A percentile compares a stretch with the other conserved stretches of the same genome.
Evolutionary conservation across 2,797 vertebrate genomes (phyloP).

Genomic region (Tinamus major): DNA sequence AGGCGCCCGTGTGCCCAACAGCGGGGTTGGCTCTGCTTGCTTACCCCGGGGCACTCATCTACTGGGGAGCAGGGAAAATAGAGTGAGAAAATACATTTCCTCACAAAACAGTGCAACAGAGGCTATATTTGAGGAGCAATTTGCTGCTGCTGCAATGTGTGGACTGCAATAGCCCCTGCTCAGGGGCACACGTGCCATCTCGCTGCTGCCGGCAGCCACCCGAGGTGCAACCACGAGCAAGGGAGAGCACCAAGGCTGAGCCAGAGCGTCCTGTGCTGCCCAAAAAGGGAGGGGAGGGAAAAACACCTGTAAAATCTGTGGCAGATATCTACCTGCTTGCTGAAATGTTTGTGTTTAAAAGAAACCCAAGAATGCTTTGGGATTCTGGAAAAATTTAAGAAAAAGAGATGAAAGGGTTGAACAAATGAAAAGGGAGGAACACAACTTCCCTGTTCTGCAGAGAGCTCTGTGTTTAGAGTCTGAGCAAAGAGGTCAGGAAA

Average conservation of each 20-base stretch:
- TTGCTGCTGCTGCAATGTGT: constrained; percentile 21
- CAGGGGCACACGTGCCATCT: background rate
- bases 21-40: background rate
- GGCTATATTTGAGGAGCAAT: constrained; percentile 44
- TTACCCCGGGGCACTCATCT: background rate
- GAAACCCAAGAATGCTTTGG: background rate
- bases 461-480: background rate
- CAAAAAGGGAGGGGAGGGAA: background rate
- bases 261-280: background rate
- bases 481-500: background rate
- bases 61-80: background rate
- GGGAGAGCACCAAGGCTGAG: constrained; percentile 25
- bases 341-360: background rate
- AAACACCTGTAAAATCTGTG: background rate
- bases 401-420: background rate
- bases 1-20: background rate
- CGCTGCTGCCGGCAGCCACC: background rate
- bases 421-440: background rate
- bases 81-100: background rate
- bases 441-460: background rate
- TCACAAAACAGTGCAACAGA: background rate
- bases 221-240: background rate
- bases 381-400: background rate
- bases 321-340: background rate
- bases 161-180: constrained; percentile 33